Evolutionary conservation across 1,140 invertebrate genomes (phyloP).

Genomic region (Cardiocondyla obscurior): DNA sequence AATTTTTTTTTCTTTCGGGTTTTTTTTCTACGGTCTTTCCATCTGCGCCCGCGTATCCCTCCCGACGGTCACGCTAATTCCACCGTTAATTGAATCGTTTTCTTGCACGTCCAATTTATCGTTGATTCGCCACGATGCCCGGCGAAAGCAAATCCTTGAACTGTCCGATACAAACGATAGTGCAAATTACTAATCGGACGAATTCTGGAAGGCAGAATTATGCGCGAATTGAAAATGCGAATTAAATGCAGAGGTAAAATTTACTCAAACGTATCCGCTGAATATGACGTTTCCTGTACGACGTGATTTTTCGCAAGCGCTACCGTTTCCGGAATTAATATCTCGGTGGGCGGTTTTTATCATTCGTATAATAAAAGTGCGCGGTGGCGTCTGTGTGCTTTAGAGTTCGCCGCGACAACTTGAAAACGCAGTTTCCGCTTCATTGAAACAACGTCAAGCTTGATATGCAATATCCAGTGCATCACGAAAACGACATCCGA

Average conservation of each 20-base stretch:
- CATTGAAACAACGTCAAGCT: conserved; percentile 49
- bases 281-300: not conserved
- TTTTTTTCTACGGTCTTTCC: conserved; percentile 49
- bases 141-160: not conserved
- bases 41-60: conserved; percentile 13
- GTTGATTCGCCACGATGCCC: not conserved
- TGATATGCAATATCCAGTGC: conserved; percentile 49
- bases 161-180: not conserved
- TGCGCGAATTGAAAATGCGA: not conserved
- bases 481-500: conserved; percentile 35
- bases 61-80: conserved; percentile 59
- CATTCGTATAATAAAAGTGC: conserved; percentile 19
- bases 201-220: not conserved
- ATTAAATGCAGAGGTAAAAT: not conserved
- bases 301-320: not conserved
- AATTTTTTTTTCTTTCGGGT: no score
- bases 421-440: conserved; percentile 49
- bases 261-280: not conserved
- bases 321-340: conserved; percentile 13
- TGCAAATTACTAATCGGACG: not conserved
- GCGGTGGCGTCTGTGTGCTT: conserved; percentile 14
- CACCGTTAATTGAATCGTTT: conserved; percentile 74
- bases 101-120: conserved; percentile 40
- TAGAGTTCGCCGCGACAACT: conserved; percentile 46
- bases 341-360: not conserved